Base-by-base conservation (phyloP, 2,113 vertebrate genomes). In the Seriola dumerili region DNA sequence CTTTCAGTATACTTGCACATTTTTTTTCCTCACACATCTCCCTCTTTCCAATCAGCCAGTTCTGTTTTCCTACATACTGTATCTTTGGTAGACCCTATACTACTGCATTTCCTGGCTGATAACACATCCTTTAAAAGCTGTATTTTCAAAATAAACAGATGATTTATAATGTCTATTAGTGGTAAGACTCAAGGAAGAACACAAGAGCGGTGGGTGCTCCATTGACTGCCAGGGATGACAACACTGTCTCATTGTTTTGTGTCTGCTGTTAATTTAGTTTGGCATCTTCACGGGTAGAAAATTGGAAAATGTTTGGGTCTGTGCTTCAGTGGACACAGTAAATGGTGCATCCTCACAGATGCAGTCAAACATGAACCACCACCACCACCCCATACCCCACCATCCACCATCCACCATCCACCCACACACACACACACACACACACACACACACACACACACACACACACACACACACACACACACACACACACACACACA, bases 251-350 rank as follows among this genome's bases (percentile, higher is more conserved):
- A 66, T 85, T 82, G 75, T 82, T 81, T 83, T 68, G 42, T 38
- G 80, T 70, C 29, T 73, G 73, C 52, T 69, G 57, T 78, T 85
- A 69, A 87, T 89, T 88, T 85, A 78, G 76, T 91, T 86, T 92
- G 85, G 86, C 86, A 78, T 77, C 83, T 84, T 67, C 71, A 65
- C 34, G n/a, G 58, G 42, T 21, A 79, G 75, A 88, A 85, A 88
- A 92, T 86, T 90, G 88, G 87, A 89, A 90, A 82, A 71, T 77
- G 72, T 78, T 91, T 80, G 25, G 57, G 71, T 72, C 70, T 29
- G 54, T 61, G 89, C 80, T 78, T 84, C 79, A 72, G 54, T 65
- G 84, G 29, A 36, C 48, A 77, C 32, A 48, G 68, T 57, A 82
- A 80, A 80, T 46, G 46, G 50, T 80, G 80, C 54, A 61, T 86